Conservation (phyloP, 2,113 vertebrate genomes). For the Egretta garzetta region DNA sequence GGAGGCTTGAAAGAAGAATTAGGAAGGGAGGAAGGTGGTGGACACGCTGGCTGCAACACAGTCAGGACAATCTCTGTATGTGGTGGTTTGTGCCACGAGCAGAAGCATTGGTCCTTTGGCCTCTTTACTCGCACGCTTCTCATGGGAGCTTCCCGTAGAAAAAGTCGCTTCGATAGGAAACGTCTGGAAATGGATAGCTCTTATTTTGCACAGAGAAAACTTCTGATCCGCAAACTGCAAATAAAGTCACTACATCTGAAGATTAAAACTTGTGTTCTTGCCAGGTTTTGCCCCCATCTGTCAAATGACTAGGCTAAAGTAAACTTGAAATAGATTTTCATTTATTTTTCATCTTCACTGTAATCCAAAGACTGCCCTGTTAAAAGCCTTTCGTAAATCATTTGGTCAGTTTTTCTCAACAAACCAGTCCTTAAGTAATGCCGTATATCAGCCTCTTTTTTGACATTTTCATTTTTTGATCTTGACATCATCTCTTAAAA, state of each 20-base stretch:
- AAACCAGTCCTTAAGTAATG: conserved; percentile 76
- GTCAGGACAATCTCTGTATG: neutral
- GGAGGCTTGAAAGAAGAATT: neutral
- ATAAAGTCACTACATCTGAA: conserved; percentile 45
- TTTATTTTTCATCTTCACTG: conserved; percentile 79
- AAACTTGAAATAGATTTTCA: conserved; percentile 76
- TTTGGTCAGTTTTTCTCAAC: conserved; percentile 76
- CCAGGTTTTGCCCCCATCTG: conserved; percentile 60
- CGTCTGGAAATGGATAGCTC: neutral
- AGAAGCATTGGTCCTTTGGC: neutral
- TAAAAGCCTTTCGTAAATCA: conserved; percentile 81
- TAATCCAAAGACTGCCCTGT: conserved; percentile 72
- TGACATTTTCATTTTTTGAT: conserved; percentile 80
- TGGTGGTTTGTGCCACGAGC: neutral
- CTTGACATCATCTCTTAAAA: conserved; percentile 78
- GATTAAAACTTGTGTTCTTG: conserved; percentile 61
- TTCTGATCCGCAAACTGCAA: conserved; percentile 43
- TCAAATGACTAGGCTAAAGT: conserved; percentile 73
- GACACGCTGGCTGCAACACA: accelerated
- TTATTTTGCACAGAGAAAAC: neutral
- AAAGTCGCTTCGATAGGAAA: neutral
- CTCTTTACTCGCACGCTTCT: neutral
- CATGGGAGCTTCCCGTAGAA: neutral
- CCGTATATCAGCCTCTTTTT: conserved; percentile 74
- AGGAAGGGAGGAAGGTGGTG: neutral